phyloP scores from a whole-genome alignment of 2,888 invertebrate genomes.

The Phytoseiulus persimilis region DNA sequence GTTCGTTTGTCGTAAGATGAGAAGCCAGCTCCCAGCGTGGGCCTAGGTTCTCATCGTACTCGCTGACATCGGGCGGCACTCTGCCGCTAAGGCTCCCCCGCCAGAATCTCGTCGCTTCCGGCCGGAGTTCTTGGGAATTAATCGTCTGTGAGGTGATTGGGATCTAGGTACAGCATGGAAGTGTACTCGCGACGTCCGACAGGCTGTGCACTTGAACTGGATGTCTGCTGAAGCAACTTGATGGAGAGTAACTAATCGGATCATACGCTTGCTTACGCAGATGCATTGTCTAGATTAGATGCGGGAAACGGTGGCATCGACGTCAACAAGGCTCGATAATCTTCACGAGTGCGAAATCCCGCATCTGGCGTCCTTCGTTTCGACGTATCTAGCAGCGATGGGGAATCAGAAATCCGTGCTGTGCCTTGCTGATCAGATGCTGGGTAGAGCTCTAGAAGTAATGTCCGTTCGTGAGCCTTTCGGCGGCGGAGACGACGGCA shows the following conservation, averaged over 20 bases:
- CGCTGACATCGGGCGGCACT: no score
- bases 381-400: no score
- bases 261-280: neutral
- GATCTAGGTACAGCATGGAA: neutral
- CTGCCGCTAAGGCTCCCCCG: neutral
- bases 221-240: neutral
- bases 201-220: neutral
- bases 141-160: neutral
- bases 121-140: neutral
- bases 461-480: no score
- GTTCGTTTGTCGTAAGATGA: no score
- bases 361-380: no score
- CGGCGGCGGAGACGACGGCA: no score
- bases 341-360: neutral
- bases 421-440: no score
- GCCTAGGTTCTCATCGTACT: no score
- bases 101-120: neutral
- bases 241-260: neutral
- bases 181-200: neutral
- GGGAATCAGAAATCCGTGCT: no score
- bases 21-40: no score
- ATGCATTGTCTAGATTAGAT: neutral
- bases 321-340: neutral
- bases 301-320: neutral
- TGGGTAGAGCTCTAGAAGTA: no score